phyloP scores from a whole-genome alignment of 2,888 invertebrate genomes.

The Chymomyza fuscimana region DNA sequence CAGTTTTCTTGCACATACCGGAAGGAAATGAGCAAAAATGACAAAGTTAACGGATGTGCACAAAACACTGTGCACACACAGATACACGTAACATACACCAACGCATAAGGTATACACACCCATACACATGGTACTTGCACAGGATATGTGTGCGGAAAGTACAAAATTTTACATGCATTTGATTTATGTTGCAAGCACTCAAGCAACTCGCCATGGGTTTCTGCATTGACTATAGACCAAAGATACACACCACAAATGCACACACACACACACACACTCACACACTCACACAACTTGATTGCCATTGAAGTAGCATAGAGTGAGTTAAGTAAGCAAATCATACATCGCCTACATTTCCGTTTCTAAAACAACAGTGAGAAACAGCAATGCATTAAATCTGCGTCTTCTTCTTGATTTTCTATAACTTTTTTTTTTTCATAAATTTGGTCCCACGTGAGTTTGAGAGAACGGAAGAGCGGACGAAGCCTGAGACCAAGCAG shows the following conservation, averaged over 20 bases:
- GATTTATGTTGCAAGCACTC: slow-evolving; percentile 65
- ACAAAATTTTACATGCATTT: slow-evolving; percentile 74
- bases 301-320: background rate
- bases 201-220: slow-evolving; percentile 9
- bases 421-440: background rate
- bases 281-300: slow-evolving; percentile 4
- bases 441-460: background rate
- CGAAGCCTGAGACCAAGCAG: background rate
- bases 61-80: slow-evolving; percentile 54
- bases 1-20: slow-evolving; percentile 66
- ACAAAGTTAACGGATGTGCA: slow-evolving; percentile 76
- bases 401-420: background rate
- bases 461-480: background rate
- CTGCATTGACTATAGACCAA: background rate
- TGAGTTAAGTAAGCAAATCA: slow-evolving; percentile 62
- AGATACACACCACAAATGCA: slow-evolving; percentile 5
- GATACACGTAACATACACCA: slow-evolving; percentile 13
- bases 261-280: slow-evolving; percentile 5
- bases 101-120: slow-evolving; percentile 11
- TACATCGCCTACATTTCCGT: slow-evolving; percentile 72
- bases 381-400: background rate
- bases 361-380: slow-evolving; percentile 37
- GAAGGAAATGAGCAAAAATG: slow-evolving; percentile 76
- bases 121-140: slow-evolving; percentile 56
- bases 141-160: slow-evolving; percentile 74